Conservation (phyloP, 1,140 invertebrate genomes). For the Zaprionus nigranus region DNA sequence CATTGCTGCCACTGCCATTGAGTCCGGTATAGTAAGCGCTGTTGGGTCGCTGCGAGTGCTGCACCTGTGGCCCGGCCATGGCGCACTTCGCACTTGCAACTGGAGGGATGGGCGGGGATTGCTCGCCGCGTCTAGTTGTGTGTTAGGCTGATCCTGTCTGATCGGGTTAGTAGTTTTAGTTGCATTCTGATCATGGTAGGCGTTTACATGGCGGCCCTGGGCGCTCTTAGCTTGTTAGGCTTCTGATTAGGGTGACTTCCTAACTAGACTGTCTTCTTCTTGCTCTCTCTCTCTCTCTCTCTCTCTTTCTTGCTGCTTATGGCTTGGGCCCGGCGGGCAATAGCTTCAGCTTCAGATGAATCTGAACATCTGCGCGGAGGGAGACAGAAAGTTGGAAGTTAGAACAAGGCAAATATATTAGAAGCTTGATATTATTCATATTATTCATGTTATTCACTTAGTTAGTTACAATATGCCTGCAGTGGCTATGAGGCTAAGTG, state of each 20-base stretch:
- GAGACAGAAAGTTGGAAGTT: slow-evolving; percentile 33
- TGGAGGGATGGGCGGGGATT: neutral
- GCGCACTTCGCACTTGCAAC: slow-evolving; percentile 3
- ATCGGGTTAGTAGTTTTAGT: slow-evolving; percentile 62
- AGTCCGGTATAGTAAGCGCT: slow-evolving; percentile 80
- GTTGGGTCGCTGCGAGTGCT: slow-evolving; percentile 74
- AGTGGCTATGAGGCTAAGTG: neutral
- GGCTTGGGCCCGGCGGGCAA: too few species aligned
- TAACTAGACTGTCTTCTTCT: neutral
- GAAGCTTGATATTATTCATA: slow-evolving; percentile 21
- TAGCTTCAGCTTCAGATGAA: neutral
- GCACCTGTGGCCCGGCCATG: slow-evolving; percentile 81
- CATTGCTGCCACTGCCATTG: slow-evolving; percentile 60
- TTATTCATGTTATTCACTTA: slow-evolving; percentile 7
- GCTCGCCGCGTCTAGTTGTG: slow-evolving; percentile 37
- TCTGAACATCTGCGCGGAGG: slow-evolving; percentile 54
- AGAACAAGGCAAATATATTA: slow-evolving; percentile 46
- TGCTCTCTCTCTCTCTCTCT: neutral
- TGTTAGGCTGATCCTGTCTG: slow-evolving; percentile 34
- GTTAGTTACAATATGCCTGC: slow-evolving; percentile 1
- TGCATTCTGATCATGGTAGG: slow-evolving; percentile 54
- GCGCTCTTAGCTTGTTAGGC: slow-evolving; percentile 7
- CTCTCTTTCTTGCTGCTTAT: neutral
- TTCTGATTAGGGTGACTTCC: neutral
- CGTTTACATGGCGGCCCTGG: slow-evolving; percentile 26